These are phyloP conservation scores for Antheraea pernyi DNA, from an alignment of 1,140 invertebrate species.

Conservation along the genomic window DNA sequence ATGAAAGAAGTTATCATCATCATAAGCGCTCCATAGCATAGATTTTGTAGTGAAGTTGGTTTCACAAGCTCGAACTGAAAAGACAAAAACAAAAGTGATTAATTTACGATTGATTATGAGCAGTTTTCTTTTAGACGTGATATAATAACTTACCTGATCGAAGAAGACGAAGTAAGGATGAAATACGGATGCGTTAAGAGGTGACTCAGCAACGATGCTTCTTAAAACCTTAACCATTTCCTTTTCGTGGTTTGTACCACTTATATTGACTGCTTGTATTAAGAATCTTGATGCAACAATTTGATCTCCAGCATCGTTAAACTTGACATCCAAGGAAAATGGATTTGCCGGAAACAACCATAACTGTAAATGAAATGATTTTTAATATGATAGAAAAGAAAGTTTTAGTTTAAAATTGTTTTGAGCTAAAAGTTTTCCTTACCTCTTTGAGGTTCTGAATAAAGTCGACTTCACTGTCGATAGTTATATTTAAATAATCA, in stretches of 20 bases:
- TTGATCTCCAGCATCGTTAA: constrained; percentile 86
- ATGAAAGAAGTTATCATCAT: constrained; percentile 98
- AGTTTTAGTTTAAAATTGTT: too few species aligned
- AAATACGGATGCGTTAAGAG: constrained; percentile 93
- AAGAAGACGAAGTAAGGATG: constrained; percentile 98
- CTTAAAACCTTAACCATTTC: constrained; percentile 93
- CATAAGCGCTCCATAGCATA: constrained; percentile 93
- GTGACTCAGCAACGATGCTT: constrained; percentile 87
- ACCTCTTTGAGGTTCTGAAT: constrained; percentile 88
- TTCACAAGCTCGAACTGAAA: constrained; percentile 95
- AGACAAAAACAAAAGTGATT: constrained; percentile 36
- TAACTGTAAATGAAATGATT: constrained; percentile 72
- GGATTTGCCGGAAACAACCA: constrained; percentile 87
- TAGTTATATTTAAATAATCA: constrained; percentile 87
- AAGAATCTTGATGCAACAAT: constrained; percentile 92
- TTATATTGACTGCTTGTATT: constrained; percentile 94
- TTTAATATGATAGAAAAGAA: not conserved
- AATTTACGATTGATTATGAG: not conserved
- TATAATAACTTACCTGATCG: constrained; percentile 84
- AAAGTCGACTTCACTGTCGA: constrained; percentile 87
- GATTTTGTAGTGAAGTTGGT: constrained; percentile 95
- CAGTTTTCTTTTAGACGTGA: not conserved
- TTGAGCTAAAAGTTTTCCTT: constrained; percentile 33
- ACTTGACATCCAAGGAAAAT: constrained; percentile 91
- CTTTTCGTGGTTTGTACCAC: constrained; percentile 93